Evolutionary conservation across 2,888 invertebrate species (phyloP).

Genomic region (Palloptera scutellata): DNA sequence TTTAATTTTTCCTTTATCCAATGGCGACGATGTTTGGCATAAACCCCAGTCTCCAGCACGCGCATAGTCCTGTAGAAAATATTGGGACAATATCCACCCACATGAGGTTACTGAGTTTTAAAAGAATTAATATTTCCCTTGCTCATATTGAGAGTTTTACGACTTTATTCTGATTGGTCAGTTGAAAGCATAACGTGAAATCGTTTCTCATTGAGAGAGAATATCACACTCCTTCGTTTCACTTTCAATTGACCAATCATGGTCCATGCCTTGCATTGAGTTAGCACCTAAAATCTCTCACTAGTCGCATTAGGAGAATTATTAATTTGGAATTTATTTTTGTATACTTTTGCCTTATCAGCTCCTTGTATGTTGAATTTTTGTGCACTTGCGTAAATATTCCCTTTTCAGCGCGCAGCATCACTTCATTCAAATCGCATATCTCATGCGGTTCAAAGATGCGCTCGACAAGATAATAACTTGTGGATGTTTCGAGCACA

Average conservation of each 20-base stretch:
- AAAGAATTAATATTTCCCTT: constrained; percentile 2
- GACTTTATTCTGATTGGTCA: neutral
- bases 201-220: neutral
- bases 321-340: neutral
- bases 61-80: constrained; percentile 46
- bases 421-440: constrained; percentile 61
- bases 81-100: neutral
- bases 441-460: constrained; percentile 54
- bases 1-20: constrained; percentile 54
- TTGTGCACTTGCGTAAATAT: constrained; percentile 48
- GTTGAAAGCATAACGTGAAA: no score
- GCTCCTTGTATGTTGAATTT: constrained; percentile 58
- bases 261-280: neutral
- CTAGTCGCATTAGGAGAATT: neutral
- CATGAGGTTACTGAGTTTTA: neutral
- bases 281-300: neutral
- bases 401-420: constrained; percentile 49
- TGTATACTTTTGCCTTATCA: constrained; percentile 53
- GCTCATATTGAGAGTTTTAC: no score
- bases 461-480: constrained; percentile 51
- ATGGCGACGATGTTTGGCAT: constrained; percentile 49
- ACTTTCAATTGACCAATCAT: neutral
- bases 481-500: constrained; percentile 51
- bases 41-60: constrained; percentile 55
- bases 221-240: neutral